Base-by-base conservation (phyloP, 2,888 invertebrate species). In the Phyllotreta cruciferae region DNA sequence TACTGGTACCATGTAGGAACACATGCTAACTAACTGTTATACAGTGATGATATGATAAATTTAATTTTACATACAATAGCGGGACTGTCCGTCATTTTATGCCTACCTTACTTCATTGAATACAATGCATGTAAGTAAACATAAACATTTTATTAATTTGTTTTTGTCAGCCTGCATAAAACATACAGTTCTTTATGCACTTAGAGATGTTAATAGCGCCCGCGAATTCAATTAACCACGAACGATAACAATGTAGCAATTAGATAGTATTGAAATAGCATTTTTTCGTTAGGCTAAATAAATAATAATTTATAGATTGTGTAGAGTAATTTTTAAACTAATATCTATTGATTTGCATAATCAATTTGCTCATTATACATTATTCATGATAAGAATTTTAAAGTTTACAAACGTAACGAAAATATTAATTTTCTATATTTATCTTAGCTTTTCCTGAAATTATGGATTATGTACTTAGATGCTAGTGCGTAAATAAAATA, bases 61-160 rank as follows among this genome's bases (percentile, higher is more conserved):
- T 64, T 35, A 66, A 63, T 62, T 66, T 68, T 56, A 68, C 66
- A 68, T 68, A 68, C 68, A 68, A 68, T 66, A 61, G 64, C 50
- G 36, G 52, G 37, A 52, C 60, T 60, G 35, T 58, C 44, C 41
- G 49, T 60, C 42, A 52, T 58, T 58, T 44, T 24, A 56, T 50
- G 56, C 56, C 62, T 56, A 65, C 62, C 64, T 62, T 57, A 58
- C 64, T 61, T 56, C 63, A 66, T 68, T 68, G 68, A 66, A 66
- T 68, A 68, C 68, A 68, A 68, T 68, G 63, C 55, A 39, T 56
- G 56, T 61, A 49, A 47, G 37, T 54, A 53, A 61, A 64, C 56
- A 61, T 64, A 57, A 61, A 57, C 61, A 42, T 35, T 56, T 47
- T 61, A 61, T 64, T 57, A 61, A 61, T 64, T 64, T 64, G 57